Conservation (phyloP, 1,140 invertebrate species). For the Cydia strobilella region DNA sequence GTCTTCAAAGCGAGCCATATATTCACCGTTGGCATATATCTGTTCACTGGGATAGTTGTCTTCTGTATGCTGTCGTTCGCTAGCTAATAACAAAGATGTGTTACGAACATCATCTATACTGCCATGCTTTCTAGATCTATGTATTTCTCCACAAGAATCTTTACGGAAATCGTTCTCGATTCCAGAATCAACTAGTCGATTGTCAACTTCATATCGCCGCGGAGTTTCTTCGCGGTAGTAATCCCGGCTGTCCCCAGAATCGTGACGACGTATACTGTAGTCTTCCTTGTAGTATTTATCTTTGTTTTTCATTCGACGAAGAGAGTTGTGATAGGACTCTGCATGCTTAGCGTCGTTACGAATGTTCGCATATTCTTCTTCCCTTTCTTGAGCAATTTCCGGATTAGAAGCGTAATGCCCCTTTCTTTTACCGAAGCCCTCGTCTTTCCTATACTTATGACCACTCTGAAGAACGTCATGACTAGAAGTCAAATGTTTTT, state of each 20-base stretch:
- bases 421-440: slow-evolving; percentile 76
- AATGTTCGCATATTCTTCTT: slow-evolving; percentile 73
- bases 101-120: slow-evolving; percentile 85
- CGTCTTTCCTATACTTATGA: slow-evolving; percentile 76
- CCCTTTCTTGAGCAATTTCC: slow-evolving; percentile 78
- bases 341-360: slow-evolving; percentile 68
- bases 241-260: slow-evolving; percentile 74
- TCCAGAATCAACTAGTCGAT: slow-evolving; percentile 86
- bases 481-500: slow-evolving; percentile 79
- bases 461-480: slow-evolving; percentile 72
- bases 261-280: slow-evolving; percentile 73
- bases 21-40: slow-evolving; percentile 73
- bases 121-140: slow-evolving; percentile 71
- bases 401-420: slow-evolving; percentile 81
- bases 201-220: slow-evolving; percentile 80
- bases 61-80: slow-evolving; percentile 84
- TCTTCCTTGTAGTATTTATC: slow-evolving; percentile 72
- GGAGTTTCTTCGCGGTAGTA: slow-evolving; percentile 75
- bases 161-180: slow-evolving; percentile 89
- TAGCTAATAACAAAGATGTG: slow-evolving; percentile 83
- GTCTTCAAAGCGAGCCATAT: slow-evolving; percentile 64
- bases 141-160: slow-evolving; percentile 83
- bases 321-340: slow-evolving; percentile 80
- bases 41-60: slow-evolving; percentile 75
- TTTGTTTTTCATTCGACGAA: slow-evolving; percentile 73